Conservation (phyloP, 2,888 invertebrate species). For the Harmothoe impar region DNA sequence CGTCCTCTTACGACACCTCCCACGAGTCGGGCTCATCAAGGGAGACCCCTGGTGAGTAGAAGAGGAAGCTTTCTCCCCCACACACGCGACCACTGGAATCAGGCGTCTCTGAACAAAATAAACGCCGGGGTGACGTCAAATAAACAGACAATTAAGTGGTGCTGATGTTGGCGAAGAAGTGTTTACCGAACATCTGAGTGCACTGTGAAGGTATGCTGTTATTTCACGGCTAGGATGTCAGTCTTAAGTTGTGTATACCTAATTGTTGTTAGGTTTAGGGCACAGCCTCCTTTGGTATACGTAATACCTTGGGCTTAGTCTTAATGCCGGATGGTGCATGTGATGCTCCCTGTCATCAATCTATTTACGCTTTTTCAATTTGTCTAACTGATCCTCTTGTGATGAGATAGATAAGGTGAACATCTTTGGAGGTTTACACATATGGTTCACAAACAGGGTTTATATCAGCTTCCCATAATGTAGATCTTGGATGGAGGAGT, state of each 20-base stretch:
- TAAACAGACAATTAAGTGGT: background rate
- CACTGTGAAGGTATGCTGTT: background rate
- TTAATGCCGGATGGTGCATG: no score
- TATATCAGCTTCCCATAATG: no score
- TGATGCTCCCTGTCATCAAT: background rate
- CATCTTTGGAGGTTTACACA: no score
- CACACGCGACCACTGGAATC: background rate
- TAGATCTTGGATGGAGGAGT: no score
- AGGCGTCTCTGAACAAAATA: background rate
- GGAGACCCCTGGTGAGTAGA: conserved; percentile 7
- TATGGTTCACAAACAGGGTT: no score
- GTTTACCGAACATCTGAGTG: background rate
- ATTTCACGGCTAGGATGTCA: background rate
- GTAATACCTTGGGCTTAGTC: no score
- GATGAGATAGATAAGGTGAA: no score
- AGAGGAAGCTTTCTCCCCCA: background rate
- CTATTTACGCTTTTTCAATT: no score
- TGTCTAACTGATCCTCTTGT: no score
- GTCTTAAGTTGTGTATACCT: no score
- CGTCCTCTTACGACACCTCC: background rate
- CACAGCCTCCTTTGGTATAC: no score
- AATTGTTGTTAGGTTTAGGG: no score
- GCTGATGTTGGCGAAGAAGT: background rate
- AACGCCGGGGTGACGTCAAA: background rate
- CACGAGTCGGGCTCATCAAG: background rate